Percentiles rank a stretch among this genome's conserved stretches.
phyloP scores from a whole-genome alignment of 2,113 vertebrate species.

The Poecilia latipinna region DNA sequence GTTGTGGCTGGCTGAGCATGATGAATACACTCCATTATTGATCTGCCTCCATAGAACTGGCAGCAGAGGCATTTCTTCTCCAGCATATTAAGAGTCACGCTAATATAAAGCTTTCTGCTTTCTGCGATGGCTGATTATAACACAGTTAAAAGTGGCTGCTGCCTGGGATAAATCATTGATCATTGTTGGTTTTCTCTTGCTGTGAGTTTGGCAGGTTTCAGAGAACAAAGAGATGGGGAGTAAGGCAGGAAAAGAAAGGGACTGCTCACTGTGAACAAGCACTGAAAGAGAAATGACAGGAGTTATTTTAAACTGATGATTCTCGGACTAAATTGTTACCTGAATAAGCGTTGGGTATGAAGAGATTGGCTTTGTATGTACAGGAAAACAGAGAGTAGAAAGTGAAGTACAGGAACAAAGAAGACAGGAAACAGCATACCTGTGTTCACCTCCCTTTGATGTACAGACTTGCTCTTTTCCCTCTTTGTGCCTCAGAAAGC shows the following conservation, averaged over 20 bases:
- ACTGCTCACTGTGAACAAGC: neutral
- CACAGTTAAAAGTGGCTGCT: slow-evolving; percentile 4
- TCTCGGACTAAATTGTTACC: slow-evolving; percentile 3
- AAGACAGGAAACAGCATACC: slow-evolving; percentile 40
- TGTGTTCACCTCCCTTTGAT: slow-evolving; percentile 5
- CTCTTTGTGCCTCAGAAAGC: slow-evolving; percentile 33
- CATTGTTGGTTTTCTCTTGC: neutral
- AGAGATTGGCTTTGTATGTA: neutral
- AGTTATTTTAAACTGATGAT: slow-evolving; percentile 11
- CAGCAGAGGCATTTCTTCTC: slow-evolving; percentile 25
- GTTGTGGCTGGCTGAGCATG: slow-evolving; percentile 39
- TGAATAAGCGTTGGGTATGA: slow-evolving; percentile 6
- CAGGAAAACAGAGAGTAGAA: slow-evolving; percentile 34
- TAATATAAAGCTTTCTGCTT: slow-evolving; percentile 15
- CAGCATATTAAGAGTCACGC: slow-evolving; percentile 30
- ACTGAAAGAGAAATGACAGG: neutral
- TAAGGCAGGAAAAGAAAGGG: neutral
- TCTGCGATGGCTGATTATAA: slow-evolving; percentile 21
- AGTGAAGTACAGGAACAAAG: slow-evolving; percentile 49
- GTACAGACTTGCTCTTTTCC: slow-evolving; percentile 19
- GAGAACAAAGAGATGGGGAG: neutral
- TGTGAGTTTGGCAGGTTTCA: neutral
- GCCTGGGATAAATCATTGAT: neutral
- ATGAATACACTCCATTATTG: slow-evolving; percentile 57
- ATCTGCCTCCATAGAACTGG: slow-evolving; percentile 35